These are phyloP conservation scores for Argya squamiceps DNA, from an alignment of 2,797 vertebrate genomes.

Conservation along the genomic window DNA sequence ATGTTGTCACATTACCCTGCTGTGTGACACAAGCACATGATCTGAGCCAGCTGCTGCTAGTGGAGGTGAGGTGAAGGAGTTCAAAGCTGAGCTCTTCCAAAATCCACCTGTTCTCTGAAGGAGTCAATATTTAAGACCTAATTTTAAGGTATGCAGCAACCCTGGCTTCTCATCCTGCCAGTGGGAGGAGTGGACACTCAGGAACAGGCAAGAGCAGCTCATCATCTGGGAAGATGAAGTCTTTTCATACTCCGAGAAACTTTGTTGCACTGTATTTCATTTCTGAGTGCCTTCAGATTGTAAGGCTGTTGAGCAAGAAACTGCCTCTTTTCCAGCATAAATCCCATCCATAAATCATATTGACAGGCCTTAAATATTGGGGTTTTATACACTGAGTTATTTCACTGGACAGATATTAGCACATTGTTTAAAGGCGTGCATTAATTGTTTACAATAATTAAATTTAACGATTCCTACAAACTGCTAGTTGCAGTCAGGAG, in stretches of 20 bases:
- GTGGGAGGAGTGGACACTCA: accelerated
- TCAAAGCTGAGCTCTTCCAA: not conserved
- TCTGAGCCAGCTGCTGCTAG: not conserved
- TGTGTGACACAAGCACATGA: accelerated
- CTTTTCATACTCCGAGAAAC: not conserved
- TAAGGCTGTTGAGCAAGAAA: not conserved
- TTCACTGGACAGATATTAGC: not conserved
- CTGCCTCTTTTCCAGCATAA: not conserved
- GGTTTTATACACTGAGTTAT: not conserved
- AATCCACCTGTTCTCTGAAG: not conserved
- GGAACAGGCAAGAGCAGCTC: not conserved
- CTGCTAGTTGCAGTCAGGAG: not conserved
- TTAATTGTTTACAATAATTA: not conserved
- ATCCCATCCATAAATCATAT: not conserved
- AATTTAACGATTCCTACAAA: not conserved
- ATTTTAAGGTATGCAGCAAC: not conserved
- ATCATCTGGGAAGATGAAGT: not conserved
- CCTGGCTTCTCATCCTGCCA: not conserved
- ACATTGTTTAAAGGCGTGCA: not conserved
- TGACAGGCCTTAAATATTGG: not conserved
- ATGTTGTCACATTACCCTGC: not conserved
- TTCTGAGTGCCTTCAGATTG: not conserved
- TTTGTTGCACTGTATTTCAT: not conserved
- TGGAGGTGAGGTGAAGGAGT: not conserved
- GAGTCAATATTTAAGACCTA: not conserved